Evolutionary conservation across 1,140 invertebrate species (phyloP).

Genomic region (Yoshiicerus persimilis): DNA sequence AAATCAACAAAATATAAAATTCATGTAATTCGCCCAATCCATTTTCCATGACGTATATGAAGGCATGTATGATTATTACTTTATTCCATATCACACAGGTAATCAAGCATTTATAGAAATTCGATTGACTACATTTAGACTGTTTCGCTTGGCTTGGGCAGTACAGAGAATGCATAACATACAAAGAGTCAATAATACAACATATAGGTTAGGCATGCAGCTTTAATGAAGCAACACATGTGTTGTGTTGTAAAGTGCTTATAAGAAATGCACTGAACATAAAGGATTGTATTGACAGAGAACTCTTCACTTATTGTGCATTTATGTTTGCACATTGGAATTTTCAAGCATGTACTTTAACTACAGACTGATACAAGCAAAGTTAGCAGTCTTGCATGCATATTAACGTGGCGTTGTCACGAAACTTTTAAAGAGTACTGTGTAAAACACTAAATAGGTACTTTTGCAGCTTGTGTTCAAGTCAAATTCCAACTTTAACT

Average conservation of each 20-base stretch:
- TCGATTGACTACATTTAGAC: neutral
- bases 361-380: no score
- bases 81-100: slow-evolving; percentile 3
- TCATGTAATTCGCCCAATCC: neutral
- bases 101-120: neutral
- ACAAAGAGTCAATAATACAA: neutral
- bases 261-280: neutral
- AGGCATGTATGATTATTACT: neutral
- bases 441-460: neutral
- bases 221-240: neutral
- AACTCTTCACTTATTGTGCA: no score
- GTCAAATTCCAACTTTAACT: slow-evolving; percentile 9
- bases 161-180: no score
- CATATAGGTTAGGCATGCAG: neutral
- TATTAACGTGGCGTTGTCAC: neutral
- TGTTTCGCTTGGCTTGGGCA: neutral
- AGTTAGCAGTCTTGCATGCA: neutral
- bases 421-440: no score
- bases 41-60: neutral
- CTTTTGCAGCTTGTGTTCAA: neutral
- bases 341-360: no score
- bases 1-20: neutral
- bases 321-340: no score
- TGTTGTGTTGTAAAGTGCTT: neutral
- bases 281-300: neutral